Base-by-base conservation (phyloP, 1,140 invertebrate species). In the Trachymyrmex septentrionalis region DNA sequence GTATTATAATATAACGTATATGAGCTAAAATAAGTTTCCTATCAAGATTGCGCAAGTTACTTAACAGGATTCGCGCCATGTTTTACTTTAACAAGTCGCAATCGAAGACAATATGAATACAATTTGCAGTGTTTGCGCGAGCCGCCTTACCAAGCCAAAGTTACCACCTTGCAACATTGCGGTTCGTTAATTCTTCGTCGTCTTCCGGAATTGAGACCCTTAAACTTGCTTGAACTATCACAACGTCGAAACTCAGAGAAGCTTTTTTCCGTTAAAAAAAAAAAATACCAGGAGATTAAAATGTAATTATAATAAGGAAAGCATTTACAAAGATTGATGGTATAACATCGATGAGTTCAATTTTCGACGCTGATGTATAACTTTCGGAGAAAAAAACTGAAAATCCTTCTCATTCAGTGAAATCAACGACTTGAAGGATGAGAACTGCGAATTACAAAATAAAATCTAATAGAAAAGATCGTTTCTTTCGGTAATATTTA, bases 21-120 rank as follows among this genome's bases (percentile, higher is more conserved):
- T 44, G 34, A 44, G 21, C 34, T 76, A 61, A 76, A 76, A 76
- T 34, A 61, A 76, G 2, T 61, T 75, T 59, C 24, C 30, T 57
- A 48, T 78, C 61, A 14, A 21, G 19, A 50, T 50, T 78, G 59
- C 59, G 6, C 59, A 50, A 78, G 57, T 63, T 64, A 44, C 24
- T 48, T 77, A 48, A 77, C 12, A 77, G 24, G 16, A 75, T 75
- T 59, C 27, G 27, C 38, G 59, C 12, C 16, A 44, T 61, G 55
- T 61, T 77, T 77, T 77, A 64, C 48, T 66, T 66, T 53, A 78
- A 78, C 76, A 66, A 78, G 59, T 66, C n/a, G 44, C 59, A 66
- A 64, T 78, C 59, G 19, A 64, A 66, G 44, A 66, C 38, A 61
- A 10, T 57, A 75, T 66, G 44, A 78, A 78, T 66, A 64, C 34